Evolutionary conservation across 2,113 vertebrate species (phyloP), one percentile per base, ranked within the genome.

Genomic region (Cynocephalus volans): DNA sequence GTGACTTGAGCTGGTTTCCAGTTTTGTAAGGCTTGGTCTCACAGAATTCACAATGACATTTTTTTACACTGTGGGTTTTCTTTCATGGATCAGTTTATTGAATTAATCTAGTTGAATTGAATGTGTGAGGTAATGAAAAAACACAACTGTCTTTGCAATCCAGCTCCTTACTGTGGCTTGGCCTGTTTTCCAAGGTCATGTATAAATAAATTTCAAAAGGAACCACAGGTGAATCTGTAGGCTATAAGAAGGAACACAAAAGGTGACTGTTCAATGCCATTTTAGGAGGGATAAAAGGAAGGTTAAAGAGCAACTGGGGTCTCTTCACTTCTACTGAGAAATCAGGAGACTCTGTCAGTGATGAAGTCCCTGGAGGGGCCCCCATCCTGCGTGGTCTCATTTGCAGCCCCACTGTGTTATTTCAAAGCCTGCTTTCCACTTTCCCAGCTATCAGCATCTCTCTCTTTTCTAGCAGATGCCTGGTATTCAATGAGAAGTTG

Each of bases 341-440:
- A 8, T 19, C 58, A 18, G 67, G 60, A 36, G 36, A 31, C 15
- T 12, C 2, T 54, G 1, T 8, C 3, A 3, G 84, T 6, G 67
- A 58, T 14, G 8, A 52, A 52, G 88, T 10, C 36, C 58, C 75
- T 1, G 1, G 36, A 0, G 0, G 56, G 18, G 0, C 0, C 11
- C n/a, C 36, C 10, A 0, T 14, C 23, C 60, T 3, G 8, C 23
- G 50, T 13, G 0, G 2, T 28, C 60, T 58, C 15, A 19, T 8
- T 18, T 0, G 2, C 18, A 6, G 14, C n/a, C 72, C 24, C 41
- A 58, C 60, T n/a, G 10, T 8, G 13, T 65, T 17, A 14, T 36
- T 87, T 79, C 56, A 67, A 21, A 88, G 56, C 17, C 8, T 5
- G 1, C 91, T 76, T 52, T 10, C 41, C 0, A 3, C 48, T 10